A percentile compares a stretch with the other conserved stretches of the same genome.
phyloP scores from a whole-genome alignment of 2,797 vertebrate genomes.

The Carcharodon carcharias region DNA sequence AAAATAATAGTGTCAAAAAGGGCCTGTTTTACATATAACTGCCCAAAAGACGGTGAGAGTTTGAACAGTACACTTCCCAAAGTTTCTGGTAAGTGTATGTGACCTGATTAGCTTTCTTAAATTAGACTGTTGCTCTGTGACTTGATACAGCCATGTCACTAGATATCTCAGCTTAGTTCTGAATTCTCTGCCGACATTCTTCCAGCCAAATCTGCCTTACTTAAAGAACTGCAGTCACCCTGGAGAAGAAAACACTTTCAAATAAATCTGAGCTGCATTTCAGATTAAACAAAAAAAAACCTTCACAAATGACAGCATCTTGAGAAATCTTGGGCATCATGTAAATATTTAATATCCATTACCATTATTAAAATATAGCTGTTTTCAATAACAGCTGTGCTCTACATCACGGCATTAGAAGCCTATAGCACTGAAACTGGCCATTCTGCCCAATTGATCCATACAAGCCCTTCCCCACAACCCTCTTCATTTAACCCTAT shows the following conservation, averaged over 20 bases:
- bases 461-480: not conserved
- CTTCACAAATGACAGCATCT: not conserved
- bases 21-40: not conserved
- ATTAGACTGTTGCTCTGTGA: conserved; percentile 30
- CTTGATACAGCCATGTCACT: conserved; percentile 5
- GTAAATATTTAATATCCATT: not conserved
- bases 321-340: not conserved
- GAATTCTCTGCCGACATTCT: conserved; percentile 5
- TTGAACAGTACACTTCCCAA: too few species aligned
- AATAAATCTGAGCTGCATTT: not conserved
- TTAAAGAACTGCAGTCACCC: not conserved
- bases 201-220: not conserved
- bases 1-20: not conserved
- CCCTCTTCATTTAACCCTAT: not conserved
- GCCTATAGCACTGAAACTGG: not conserved
- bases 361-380: not conserved
- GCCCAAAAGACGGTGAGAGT: not conserved
- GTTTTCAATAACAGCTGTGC: not conserved
- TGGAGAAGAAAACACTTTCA: not conserved
- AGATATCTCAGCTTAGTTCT: not conserved
- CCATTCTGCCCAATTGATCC: not conserved
- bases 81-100: not conserved
- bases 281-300: not conserved
- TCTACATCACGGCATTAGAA: not conserved
- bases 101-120: conserved; percentile 21